Conservation (phyloP, 2,888 invertebrate genomes). For the Nephrotoma flavescens region DNA sequence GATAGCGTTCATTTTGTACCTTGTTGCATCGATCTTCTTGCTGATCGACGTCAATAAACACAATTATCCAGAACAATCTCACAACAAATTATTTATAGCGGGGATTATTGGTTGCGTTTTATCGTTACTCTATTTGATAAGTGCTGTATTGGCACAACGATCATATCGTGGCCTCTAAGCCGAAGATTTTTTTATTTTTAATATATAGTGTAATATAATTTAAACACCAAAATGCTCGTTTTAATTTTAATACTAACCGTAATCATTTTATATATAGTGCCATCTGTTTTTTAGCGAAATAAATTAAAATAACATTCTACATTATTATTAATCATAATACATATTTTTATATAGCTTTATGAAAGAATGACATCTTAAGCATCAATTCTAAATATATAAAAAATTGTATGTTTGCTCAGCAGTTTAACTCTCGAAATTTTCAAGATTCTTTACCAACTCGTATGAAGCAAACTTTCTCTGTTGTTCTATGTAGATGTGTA, state of each 20-base stretch:
- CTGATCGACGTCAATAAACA: neutral
- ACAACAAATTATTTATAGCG: neutral
- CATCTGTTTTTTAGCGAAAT: neutral
- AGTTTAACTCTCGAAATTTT: neutral
- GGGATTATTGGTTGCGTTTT: slow-evolving; percentile 49
- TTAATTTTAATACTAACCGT: neutral
- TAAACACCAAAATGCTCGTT: neutral
- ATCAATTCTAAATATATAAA: neutral
- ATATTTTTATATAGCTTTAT: neutral
- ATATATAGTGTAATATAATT: neutral
- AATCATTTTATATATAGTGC: neutral
- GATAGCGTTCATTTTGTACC: slow-evolving; percentile 53
- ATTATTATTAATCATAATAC: neutral
- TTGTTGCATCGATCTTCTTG: slow-evolving; percentile 47
- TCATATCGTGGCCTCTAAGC: slow-evolving; percentile 57
- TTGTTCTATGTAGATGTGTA: neutral
- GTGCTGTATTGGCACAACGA: slow-evolving; percentile 61
- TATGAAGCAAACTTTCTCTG: neutral
- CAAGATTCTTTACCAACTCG: neutral
- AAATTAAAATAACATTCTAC: neutral
- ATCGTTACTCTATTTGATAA: slow-evolving; percentile 55
- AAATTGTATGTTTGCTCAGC: neutral
- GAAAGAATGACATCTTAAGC: neutral
- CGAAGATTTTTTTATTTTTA: neutral
- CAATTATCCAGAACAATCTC: neutral